Percentiles rank a stretch among this genome's conserved stretches.
Conservation (phyloP, 2,113 vertebrate species). For the Lagopus leucura region DNA sequence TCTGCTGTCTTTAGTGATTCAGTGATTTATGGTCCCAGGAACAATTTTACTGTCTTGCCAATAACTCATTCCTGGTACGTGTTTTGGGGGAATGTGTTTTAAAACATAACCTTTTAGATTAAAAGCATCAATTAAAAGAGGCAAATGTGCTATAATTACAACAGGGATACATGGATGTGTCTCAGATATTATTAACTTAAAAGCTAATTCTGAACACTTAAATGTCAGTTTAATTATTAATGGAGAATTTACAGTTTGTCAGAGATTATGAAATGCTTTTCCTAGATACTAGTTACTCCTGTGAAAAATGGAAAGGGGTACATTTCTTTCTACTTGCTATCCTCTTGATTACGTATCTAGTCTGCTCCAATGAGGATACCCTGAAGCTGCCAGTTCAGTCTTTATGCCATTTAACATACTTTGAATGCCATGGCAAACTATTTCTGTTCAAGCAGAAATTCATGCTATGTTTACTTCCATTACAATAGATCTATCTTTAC, state of each 20-base stretch:
- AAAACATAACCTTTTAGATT: slow-evolving; percentile 55
- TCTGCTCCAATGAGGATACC: neutral
- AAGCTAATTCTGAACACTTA: slow-evolving; percentile 28
- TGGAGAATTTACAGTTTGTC: slow-evolving; percentile 30
- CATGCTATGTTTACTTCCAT: neutral
- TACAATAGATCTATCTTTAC: neutral
- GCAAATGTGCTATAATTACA: slow-evolving; percentile 56
- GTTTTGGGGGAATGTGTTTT: slow-evolving; percentile 39
- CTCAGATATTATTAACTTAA: slow-evolving; percentile 48
- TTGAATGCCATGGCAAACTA: neutral
- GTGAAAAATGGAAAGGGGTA: neutral
- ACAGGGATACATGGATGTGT: neutral
- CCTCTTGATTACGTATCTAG: neutral
- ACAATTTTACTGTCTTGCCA: slow-evolving; percentile 17
- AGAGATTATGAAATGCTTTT: slow-evolving; percentile 22
- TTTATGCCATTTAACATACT: neutral
- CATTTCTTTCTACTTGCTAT: neutral
- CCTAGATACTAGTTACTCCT: neutral
- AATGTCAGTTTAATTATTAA: slow-evolving; percentile 61
- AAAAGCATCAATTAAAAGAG: slow-evolving; percentile 56
- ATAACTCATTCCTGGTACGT: neutral
- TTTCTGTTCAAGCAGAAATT: neutral
- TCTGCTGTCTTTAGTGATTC: neutral
- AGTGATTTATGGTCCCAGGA: neutral
- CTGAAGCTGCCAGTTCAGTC: neutral